These are phyloP conservation scores for Thalassophryne amazonica DNA, from an alignment of 2,797 vertebrate genomes.

Conservation along the genomic window DNA sequence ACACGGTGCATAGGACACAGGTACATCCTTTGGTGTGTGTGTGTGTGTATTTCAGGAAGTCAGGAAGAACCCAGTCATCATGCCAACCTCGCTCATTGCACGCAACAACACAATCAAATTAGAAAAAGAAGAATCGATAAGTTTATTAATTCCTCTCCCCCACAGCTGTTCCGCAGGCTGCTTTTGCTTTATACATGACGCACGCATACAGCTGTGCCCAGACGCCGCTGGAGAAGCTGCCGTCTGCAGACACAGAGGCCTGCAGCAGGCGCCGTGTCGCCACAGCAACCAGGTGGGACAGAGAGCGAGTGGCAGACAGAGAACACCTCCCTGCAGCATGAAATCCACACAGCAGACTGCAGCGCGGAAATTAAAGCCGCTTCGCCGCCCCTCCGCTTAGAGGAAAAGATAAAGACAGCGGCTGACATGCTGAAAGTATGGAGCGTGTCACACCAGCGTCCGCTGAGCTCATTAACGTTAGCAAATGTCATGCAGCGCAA, in stretches of 20 bases:
- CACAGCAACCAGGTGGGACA: conserved; percentile 58
- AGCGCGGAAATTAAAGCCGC: conserved; percentile 41
- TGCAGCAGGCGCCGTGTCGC: conserved; percentile 59
- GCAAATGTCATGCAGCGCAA: conserved; percentile 6
- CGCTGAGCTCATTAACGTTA: conserved; percentile 31
- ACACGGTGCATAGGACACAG: conserved; percentile 40
- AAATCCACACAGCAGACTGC: conserved; percentile 43
- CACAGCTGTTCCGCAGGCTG: too few relatives aligned
- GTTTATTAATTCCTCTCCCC: not conserved
- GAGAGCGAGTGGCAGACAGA: conserved; percentile 2
- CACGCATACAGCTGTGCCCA: conserved; percentile 5
- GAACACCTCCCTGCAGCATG: conserved; percentile 24
- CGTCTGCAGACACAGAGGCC: conserved; percentile 45
- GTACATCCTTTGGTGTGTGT: conserved; percentile 1
- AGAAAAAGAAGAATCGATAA: not conserved
- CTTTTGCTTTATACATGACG: conserved; percentile 3
- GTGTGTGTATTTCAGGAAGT: not conserved
- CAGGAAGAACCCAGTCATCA: not conserved
- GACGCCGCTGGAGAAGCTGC: conserved; percentile 27
- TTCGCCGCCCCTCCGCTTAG: conserved; percentile 18
- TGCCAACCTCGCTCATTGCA: too few relatives aligned
- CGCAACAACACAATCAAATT: too few relatives aligned
- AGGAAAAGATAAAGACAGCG: conserved; percentile 35
- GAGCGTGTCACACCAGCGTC: conserved; percentile 1
- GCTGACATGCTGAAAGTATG: conserved; percentile 15